phyloP scores from a whole-genome alignment of 2,797 vertebrate species.

The Morelia viridis region DNA sequence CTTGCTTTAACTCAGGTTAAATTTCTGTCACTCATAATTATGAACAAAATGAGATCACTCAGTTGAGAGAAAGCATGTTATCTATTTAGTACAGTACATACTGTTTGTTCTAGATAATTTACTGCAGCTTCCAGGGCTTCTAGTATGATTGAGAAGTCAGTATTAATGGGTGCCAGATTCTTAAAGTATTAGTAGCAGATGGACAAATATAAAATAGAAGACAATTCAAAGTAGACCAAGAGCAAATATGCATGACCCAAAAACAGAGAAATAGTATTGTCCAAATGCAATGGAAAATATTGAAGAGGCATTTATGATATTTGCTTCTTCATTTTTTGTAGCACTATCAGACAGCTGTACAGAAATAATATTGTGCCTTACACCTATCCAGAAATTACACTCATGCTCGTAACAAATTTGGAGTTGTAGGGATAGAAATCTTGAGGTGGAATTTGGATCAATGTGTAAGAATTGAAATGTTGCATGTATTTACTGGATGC shows the following conservation, averaged over 20 bases:
- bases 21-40: not conserved
- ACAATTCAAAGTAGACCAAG: not conserved
- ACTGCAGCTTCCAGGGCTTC: not conserved
- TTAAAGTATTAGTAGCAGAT: not conserved
- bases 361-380: not conserved
- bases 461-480: not conserved
- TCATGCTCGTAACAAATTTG: not conserved
- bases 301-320: not conserved
- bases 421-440: not conserved
- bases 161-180: not conserved
- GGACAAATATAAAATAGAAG: not conserved
- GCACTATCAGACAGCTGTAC: not conserved
- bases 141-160: not conserved
- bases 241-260: not conserved
- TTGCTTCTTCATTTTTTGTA: not conserved
- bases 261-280: not conserved
- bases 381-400: not conserved
- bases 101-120: not conserved
- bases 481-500: not conserved
- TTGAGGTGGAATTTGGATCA: not conserved
- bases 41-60: not conserved
- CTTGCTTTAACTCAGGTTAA: not conserved
- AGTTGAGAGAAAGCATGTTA: not conserved
- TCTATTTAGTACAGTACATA: not conserved
- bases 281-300: not conserved